Evolutionary conservation across 2,113 vertebrate species (phyloP).

Genomic region (Ceyx margarethae): DNA sequence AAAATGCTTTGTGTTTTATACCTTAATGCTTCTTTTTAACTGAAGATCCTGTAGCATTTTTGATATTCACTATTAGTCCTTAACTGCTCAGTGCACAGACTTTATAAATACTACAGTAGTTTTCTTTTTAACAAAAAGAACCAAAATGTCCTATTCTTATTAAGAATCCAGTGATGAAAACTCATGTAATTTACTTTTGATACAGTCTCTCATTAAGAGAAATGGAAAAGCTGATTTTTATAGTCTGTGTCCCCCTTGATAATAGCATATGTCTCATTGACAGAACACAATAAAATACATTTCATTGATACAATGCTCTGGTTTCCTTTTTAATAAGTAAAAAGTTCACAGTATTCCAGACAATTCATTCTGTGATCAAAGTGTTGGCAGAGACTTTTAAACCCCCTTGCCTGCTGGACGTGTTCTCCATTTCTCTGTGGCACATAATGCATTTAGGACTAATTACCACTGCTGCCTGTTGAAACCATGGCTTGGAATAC

Average conservation of each 20-base stretch:
- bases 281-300: slow-evolving; percentile 54
- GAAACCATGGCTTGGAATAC: background rate
- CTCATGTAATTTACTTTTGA: slow-evolving; percentile 50
- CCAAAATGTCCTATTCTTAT: slow-evolving; percentile 18
- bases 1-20: background rate
- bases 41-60: background rate
- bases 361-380: slow-evolving; percentile 60
- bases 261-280: slow-evolving; percentile 58
- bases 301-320: slow-evolving; percentile 50
- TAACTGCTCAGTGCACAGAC: background rate
- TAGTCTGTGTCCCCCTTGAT: slow-evolving; percentile 62
- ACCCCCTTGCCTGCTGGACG: background rate
- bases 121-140: slow-evolving; percentile 31
- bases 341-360: slow-evolving; percentile 28
- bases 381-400: slow-evolving; percentile 35
- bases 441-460: slow-evolving; percentile 8
- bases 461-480: background rate
- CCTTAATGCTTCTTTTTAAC: background rate
- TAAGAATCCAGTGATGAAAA: slow-evolving; percentile 34
- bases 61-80: slow-evolving; percentile 11
- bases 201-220: slow-evolving; percentile 49
- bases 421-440: slow-evolving; percentile 2
- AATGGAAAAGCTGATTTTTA: slow-evolving; percentile 65
- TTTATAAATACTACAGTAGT: slow-evolving; percentile 50
- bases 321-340: slow-evolving; percentile 61